phyloP scores from a whole-genome alignment of 2,888 invertebrate species.

The Pinctada fucata region DNA sequence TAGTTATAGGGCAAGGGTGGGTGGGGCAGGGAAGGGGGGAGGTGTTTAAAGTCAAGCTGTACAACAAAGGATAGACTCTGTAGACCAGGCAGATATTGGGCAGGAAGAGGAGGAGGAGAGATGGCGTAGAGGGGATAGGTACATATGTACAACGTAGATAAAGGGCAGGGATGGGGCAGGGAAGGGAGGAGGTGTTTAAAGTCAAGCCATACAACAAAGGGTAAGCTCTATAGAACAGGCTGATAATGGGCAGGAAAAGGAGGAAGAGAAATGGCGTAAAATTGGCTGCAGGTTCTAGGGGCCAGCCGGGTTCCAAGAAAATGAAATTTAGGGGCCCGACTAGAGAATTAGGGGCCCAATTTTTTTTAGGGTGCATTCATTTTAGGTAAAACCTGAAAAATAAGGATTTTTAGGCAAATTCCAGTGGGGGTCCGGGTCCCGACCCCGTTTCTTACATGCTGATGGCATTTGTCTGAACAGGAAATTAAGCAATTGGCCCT shows the following conservation, averaged over 20 bases:
- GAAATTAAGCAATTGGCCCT: too few relatives aligned
- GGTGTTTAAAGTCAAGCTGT: background rate
- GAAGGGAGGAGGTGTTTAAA: background rate
- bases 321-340: background rate
- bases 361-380: too few relatives aligned
- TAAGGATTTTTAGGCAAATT: background rate
- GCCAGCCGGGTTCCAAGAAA: background rate
- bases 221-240: background rate
- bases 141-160: constrained; percentile 22
- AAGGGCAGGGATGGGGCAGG: constrained; percentile 15
- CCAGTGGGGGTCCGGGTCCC: background rate
- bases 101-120: constrained; percentile 36
- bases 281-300: too few relatives aligned
- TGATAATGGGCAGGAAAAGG: constrained; percentile 1
- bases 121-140: constrained; percentile 49
- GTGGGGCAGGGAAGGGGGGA: constrained; percentile 10
- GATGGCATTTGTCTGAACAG: too few relatives aligned
- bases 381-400: too few relatives aligned
- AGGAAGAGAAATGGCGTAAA: background rate
- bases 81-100: constrained; percentile 22
- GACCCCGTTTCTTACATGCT: too few relatives aligned
- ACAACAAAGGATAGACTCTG: constrained; percentile 40
- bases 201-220: background rate
- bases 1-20: constrained; percentile 7
- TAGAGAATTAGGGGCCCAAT: too few relatives aligned